A percentile compares a stretch with the other conserved stretches of the same genome.
These are phyloP conservation scores for Rhyzopertha dominica DNA, from an alignment of 1,140 invertebrate species.

Conservation along the genomic window DNA sequence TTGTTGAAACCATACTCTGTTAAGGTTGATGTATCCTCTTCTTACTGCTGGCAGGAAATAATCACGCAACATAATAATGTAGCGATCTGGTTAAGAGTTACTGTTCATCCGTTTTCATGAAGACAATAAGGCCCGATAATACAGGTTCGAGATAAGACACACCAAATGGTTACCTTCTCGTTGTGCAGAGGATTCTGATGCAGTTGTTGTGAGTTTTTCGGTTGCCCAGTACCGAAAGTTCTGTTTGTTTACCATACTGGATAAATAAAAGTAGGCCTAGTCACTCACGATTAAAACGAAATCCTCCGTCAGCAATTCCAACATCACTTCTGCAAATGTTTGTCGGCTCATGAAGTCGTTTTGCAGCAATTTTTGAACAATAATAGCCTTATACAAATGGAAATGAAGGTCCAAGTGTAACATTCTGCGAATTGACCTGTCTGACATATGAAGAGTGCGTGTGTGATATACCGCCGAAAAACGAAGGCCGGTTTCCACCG, in stretches of 20 bases:
- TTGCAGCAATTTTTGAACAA: background rate
- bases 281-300: conserved; percentile 10
- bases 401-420: conserved; percentile 5
- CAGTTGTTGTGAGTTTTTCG: conserved; percentile 33
- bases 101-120: conserved; percentile 15
- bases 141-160: conserved; percentile 22
- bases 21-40: conserved; percentile 14
- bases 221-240: conserved; percentile 35
- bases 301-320: background rate
- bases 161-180: conserved; percentile 37
- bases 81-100: conserved; percentile 12
- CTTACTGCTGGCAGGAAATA: conserved; percentile 17
- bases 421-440: background rate
- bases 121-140: conserved; percentile 26
- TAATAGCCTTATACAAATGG: conserved; percentile 1
- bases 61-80: conserved; percentile 12
- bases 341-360: background rate
- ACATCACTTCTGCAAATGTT: background rate
- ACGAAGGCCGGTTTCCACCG: background rate
- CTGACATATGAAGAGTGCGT: background rate
- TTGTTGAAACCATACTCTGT: conserved; percentile 38
- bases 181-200: conserved; percentile 36
- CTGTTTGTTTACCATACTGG: conserved; percentile 36
- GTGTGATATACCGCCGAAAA: background rate
- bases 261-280: conserved; percentile 33